phyloP scores from a whole-genome alignment of 30 jellyfish, hydroid and myxozoan species.

The Cassiopea andromeda region DNA sequence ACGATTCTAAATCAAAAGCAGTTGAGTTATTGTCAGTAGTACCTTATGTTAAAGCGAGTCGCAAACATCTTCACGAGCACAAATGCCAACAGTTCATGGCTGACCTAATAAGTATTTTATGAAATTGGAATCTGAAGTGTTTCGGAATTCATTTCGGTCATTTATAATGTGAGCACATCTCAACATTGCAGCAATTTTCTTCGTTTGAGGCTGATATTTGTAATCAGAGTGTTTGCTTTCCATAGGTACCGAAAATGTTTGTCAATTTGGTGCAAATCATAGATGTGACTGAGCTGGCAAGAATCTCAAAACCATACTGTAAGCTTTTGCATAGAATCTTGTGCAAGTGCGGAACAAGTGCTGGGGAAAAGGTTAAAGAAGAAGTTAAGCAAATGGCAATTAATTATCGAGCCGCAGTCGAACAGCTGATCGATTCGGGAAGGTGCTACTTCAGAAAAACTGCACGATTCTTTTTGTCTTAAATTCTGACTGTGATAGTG shows the following conservation, averaged over 20 bases:
- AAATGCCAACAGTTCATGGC: no score
- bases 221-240: neutral
- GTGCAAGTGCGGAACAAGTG: slow-evolving; percentile 80
- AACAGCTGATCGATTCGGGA: slow-evolving; percentile 72
- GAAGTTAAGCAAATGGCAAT: slow-evolving; percentile 29
- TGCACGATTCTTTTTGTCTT: no score
- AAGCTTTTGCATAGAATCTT: slow-evolving; percentile 60
- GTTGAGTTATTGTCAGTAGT: no score
- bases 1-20: no score
- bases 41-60: no score
- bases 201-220: neutral
- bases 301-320: slow-evolving; percentile 53
- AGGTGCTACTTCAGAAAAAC: slow-evolving; percentile 30
- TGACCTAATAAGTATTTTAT: no score
- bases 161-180: no score
- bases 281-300: slow-evolving; percentile 76
- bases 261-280: slow-evolving; percentile 78
- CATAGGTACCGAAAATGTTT: slow-evolving; percentile 82
- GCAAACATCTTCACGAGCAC: no score
- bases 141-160: no score
- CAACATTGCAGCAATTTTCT: no score
- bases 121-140: no score
- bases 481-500: no score
- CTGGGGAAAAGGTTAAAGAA: slow-evolving; percentile 57
- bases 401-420: slow-evolving; percentile 39